Evolutionary conservation across 2,888 invertebrate genomes (phyloP), one percentile per base, ranked within the genome.

Genomic region (Dascillus cervinus): DNA sequence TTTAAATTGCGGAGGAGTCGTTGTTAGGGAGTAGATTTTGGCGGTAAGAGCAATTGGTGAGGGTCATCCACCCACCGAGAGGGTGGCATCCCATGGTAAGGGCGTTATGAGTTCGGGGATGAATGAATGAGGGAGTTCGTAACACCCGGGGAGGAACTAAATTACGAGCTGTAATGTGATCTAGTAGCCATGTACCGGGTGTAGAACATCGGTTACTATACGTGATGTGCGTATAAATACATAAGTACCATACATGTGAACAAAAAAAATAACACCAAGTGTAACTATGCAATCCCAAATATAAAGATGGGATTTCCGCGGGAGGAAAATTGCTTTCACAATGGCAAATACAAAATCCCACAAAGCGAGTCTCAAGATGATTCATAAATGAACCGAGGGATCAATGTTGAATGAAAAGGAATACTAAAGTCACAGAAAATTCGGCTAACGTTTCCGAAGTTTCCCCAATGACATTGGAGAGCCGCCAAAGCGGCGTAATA

Each of bases 101-200:
- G 38, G 29, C 32, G 32, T 41, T 38, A 39, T 39, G 32, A 39
- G 39, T 35, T 39, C 29, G 15, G 32, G 32, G 31, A 26, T 15
- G 29, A 40, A 39, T 32, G 37, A 36, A 30, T 15, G 30, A 37
- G 46, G 43, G 46, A 38, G 44, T 36, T 29, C 34, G 37, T 41
- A 38, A 40, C 44, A 41, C 38, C 39, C 49, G 43, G 41, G 29
- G 39, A 49, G 50, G 52, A 55, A 50, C 55, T 52, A 55, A 56
- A 57, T 57, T 56, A 56, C 55, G 52, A 54, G 49, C 49, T 51
- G 58, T 56, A 55, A 56, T 57, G 56, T 54, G 55, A 57, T 56
- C 56, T 53, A 50, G 44, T 49, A 47, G 47, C 48, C 47, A 45
- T 52, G 56, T 54, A 50, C 56, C 57, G 52, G 53, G 50, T 58